Base-by-base conservation (phyloP, 2,797 vertebrate species). In the Falco rusticolus region DNA sequence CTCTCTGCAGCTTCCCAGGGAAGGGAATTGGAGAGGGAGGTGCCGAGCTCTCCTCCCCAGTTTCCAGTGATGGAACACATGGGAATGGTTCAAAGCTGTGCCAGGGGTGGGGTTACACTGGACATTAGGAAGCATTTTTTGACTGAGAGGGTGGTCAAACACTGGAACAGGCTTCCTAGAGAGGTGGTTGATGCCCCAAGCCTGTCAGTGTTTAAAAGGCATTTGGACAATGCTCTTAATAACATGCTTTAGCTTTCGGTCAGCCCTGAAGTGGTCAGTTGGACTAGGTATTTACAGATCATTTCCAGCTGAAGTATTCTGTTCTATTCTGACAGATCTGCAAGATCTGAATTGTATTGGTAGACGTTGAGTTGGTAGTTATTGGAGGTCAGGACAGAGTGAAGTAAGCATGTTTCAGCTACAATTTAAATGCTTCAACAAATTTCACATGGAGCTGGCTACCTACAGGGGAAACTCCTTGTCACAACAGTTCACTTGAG, bases 221-320 rank as follows among this genome's bases (percentile, higher is more conserved):
- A 63, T 48, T 41, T 57, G 43, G n/a, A 63, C 25, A 72, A 63
- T n/a, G 28, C 26, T 20, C 26, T 31, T 31, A 64, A 29, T 28
- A 50, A 31, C 5, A n/a, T 9, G 28, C 19, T 26, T 50, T 3
- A 79, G 48, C 45, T 43, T 63, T 28, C 39, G 66, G 20, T 26
- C 56, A 48, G 74, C 18, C 45, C 51, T 79, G 24, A 65, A 37
- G 1, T n/a, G 26, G 19, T 59, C 61, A 69, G 9, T 17, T 16
- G 11, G 41, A 45, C 14, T 12, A 48, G 19, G 24, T 7, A 2
- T 0, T 0, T 51, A 24, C 9, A 39, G 8, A 0, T 56, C 24
- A 18, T 19, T 24, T 50, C 21, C 34, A 69, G 13, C 28, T 50
- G 45, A 79, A 87, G 50, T 5, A 37, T 9, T 37, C 72, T 10